These are phyloP conservation scores for Coptodon rendalli DNA, from an alignment of 2,113 vertebrate species.

Conservation along the genomic window DNA sequence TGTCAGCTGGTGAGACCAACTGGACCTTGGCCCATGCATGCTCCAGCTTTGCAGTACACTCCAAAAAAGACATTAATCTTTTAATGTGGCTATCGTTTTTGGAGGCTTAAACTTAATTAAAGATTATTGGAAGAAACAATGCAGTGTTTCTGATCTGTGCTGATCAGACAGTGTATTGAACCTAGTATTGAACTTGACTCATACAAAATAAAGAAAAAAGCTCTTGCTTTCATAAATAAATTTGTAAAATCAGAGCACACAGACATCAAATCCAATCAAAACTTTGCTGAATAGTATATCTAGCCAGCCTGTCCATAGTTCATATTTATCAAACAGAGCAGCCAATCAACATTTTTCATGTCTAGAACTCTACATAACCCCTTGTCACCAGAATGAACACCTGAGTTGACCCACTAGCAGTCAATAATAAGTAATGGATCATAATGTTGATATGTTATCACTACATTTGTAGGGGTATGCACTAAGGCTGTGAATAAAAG, in stretches of 20 bases:
- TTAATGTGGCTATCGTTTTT: not conserved
- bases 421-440: not conserved
- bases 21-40: not conserved
- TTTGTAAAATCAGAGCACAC: not conserved
- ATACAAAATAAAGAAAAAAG: not conserved
- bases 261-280: not conserved
- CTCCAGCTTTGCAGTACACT: not conserved
- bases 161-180: not conserved
- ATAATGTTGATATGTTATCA: not conserved
- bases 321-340: not conserved
- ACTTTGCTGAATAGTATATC: not conserved
- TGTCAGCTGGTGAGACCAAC: constrained; percentile 92
- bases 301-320: not conserved
- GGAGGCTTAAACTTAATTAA: not conserved
- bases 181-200: not conserved
- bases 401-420: not conserved
- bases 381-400: not conserved
- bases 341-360: not conserved
- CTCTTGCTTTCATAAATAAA: not conserved
- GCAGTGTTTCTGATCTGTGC: not conserved
- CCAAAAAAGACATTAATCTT: not conserved
- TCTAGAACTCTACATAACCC: not conserved
- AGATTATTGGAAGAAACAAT: not conserved
- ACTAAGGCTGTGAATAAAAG: not conserved
- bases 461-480: not conserved